phyloP scores from a whole-genome alignment of 2,797 vertebrate species.

The Paratrypauchen microcephalus region DNA sequence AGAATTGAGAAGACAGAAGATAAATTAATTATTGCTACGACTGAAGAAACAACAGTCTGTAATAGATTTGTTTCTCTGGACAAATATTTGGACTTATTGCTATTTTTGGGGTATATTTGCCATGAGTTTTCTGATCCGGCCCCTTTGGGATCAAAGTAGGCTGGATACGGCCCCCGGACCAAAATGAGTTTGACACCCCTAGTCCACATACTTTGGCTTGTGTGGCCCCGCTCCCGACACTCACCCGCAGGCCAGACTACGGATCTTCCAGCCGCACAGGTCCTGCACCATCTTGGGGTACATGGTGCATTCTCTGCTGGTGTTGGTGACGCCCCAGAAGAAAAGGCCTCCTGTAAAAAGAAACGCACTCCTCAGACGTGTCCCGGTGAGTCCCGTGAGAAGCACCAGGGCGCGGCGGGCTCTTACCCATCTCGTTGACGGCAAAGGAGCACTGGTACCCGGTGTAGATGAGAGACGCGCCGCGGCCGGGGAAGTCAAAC shows the following conservation, averaged over 20 bases:
- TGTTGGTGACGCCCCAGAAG: conserved; percentile 98
- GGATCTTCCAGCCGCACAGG: conserved; percentile 93
- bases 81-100: too few relatives aligned
- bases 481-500: conserved; percentile 93
- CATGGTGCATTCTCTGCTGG: conserved; percentile 97
- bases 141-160: too few relatives aligned
- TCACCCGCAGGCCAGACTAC: conserved; percentile 92
- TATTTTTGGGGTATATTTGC: too few relatives aligned
- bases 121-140: too few relatives aligned
- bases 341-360: conserved; percentile 84
- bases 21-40: too few relatives aligned
- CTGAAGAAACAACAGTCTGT: too few relatives aligned
- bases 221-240: conserved; percentile 45
- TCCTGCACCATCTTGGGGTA: conserved; percentile 97
- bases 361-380: background rate
- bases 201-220: background rate
- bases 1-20: too few relatives aligned
- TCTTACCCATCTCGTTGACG: conserved; percentile 88
- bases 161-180: too few relatives aligned
- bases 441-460: conserved; percentile 96
- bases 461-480: conserved; percentile 86
- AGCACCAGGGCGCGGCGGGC: background rate
- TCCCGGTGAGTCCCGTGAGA: background rate
- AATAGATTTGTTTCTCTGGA: too few relatives aligned
- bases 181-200: too few relatives aligned